Evolutionary conservation across 2,888 invertebrate genomes (phyloP).

Genomic region (Athetis lepigone): DNA sequence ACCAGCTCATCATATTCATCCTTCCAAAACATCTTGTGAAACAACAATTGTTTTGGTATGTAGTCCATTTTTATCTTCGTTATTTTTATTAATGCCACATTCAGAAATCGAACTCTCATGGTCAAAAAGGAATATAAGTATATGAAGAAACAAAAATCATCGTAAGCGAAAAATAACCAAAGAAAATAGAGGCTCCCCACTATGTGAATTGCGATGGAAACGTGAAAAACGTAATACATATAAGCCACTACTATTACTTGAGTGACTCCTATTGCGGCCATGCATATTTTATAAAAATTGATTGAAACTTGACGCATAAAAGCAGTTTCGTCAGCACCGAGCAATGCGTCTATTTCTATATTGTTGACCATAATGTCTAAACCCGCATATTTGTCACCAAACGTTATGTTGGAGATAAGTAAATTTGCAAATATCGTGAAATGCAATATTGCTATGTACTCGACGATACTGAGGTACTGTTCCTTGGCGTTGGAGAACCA

Average conservation of each 20-base stretch:
- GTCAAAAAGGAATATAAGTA: slow-evolving; percentile 65
- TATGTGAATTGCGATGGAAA: slow-evolving; percentile 64
- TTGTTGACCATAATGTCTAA: slow-evolving; percentile 66
- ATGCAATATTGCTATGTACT: slow-evolving; percentile 67
- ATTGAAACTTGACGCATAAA: slow-evolving; percentile 74
- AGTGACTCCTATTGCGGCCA: slow-evolving; percentile 46
- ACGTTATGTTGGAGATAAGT: slow-evolving; percentile 69
- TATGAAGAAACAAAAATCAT: slow-evolving; percentile 70
- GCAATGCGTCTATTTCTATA: slow-evolving; percentile 74
- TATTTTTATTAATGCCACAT: slow-evolving; percentile 76
- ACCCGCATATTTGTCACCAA: slow-evolving; percentile 68
- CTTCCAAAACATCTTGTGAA: slow-evolving; percentile 75
- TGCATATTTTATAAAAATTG: slow-evolving; percentile 54
- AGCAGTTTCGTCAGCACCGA: slow-evolving; percentile 76
- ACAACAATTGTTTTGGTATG: slow-evolving; percentile 72
- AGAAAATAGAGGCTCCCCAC: slow-evolving; percentile 66
- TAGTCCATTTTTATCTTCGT: slow-evolving; percentile 71
- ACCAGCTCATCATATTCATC: slow-evolving; percentile 71
- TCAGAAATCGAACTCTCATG: slow-evolving; percentile 76
- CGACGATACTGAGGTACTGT: slow-evolving; percentile 68
- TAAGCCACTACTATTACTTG: slow-evolving; percentile 62
- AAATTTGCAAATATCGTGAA: slow-evolving; percentile 68
- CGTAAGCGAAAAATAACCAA: slow-evolving; percentile 70
- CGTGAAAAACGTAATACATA: slow-evolving; percentile 65
- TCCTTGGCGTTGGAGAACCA: slow-evolving; percentile 61